phyloP scores from a whole-genome alignment of 1,140 invertebrate genomes.

The Ceratina calcarata region DNA sequence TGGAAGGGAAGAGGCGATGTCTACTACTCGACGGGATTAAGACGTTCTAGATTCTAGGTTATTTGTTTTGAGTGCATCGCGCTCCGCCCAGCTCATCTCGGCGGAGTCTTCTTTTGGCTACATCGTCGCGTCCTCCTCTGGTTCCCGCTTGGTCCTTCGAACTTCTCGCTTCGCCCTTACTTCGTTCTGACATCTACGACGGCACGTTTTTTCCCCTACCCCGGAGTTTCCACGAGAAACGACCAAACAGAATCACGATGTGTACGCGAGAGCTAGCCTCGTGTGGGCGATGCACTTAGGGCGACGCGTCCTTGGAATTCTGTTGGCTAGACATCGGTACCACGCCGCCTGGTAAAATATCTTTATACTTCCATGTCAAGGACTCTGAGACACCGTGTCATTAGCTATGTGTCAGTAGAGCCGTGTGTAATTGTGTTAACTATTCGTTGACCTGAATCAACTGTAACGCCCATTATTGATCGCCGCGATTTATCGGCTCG shows the following conservation, averaged over 20 bases:
- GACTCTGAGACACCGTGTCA: neutral
- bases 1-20: slow-evolving; percentile 42
- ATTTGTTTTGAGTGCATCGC: slow-evolving; percentile 73
- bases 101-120: slow-evolving; percentile 38
- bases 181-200: slow-evolving; percentile 20
- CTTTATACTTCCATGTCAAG: slow-evolving; percentile 20
- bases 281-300: slow-evolving; percentile 42
- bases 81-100: slow-evolving; percentile 68
- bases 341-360: neutral
- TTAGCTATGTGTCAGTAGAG: slow-evolving; percentile 20
- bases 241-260: slow-evolving; percentile 9
- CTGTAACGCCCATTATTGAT: slow-evolving; percentile 7
- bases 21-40: slow-evolving; percentile 68
- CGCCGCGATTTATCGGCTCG: slow-evolving; percentile 1
- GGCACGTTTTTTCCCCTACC: slow-evolving; percentile 32
- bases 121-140: slow-evolving; percentile 21
- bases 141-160: neutral
- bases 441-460: slow-evolving; percentile 24
- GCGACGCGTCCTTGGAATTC: slow-evolving; percentile 44
- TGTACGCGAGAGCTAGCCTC: slow-evolving; percentile 2
- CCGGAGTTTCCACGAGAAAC: neutral
- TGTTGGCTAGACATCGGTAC: neutral
- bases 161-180: neutral
- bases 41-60: slow-evolving; percentile 71
- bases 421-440: slow-evolving; percentile 3